Percentiles rank a stretch among this genome's conserved stretches.
Evolutionary conservation across 2,113 vertebrate genomes (phyloP).

Genomic region (Thunnus maccoyii): DNA sequence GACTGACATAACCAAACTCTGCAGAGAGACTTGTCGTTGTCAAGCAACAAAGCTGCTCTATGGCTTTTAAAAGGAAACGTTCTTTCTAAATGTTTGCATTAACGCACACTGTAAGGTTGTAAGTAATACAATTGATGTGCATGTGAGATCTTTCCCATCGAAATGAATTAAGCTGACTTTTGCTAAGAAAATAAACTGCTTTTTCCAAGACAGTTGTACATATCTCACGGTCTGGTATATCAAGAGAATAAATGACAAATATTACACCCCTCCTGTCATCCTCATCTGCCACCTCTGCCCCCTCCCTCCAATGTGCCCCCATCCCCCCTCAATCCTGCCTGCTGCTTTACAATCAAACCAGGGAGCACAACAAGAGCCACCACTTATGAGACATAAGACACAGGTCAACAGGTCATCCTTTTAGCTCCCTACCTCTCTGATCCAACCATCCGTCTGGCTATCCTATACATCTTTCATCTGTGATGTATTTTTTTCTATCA

Average conservation of each 20-base stretch:
- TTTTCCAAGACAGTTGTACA: slow-evolving; percentile 2
- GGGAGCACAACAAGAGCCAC: slow-evolving; percentile 60
- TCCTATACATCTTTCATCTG: slow-evolving; percentile 70
- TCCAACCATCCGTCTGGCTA: slow-evolving; percentile 67
- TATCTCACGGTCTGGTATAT: slow-evolving; percentile 32
- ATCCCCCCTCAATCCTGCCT: slow-evolving; percentile 28
- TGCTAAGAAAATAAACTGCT: slow-evolving; percentile 9
- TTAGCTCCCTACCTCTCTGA: slow-evolving; percentile 64
- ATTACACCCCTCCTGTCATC: slow-evolving; percentile 11
- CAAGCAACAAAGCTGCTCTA: slow-evolving; percentile 27
- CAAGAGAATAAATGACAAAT: slow-evolving; percentile 34
- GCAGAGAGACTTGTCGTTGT: slow-evolving; percentile 10
- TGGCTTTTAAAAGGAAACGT: not conserved
- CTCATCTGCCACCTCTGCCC: slow-evolving; percentile 43
- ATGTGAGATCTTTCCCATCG: not conserved
- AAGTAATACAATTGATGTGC: not conserved
- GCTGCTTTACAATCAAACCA: slow-evolving; percentile 69
- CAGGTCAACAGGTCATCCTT: slow-evolving; percentile 78
- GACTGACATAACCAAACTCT: not conserved
- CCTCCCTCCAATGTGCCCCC: slow-evolving; percentile 7
- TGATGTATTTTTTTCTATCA: slow-evolving; percentile 65
- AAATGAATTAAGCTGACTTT: slow-evolving; percentile 20
- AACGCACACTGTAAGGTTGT: not conserved
- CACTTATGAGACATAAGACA: slow-evolving; percentile 74
- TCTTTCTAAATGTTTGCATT: slow-evolving; percentile 17